These are phyloP conservation scores for Scarus forsteni DNA, from an alignment of 2,797 vertebrate species.

Conservation along the genomic window DNA sequence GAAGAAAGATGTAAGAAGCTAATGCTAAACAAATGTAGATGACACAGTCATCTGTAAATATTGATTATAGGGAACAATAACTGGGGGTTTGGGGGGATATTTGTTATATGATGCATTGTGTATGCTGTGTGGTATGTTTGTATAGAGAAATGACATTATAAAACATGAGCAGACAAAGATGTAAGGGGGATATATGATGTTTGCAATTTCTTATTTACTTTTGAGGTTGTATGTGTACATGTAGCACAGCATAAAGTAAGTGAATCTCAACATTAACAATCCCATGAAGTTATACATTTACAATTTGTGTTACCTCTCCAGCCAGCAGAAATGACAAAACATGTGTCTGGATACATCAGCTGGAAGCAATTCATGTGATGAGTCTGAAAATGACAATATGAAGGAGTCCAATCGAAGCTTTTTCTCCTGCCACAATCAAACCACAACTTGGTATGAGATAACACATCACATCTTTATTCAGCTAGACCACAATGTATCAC, in stretches of 20 bases:
- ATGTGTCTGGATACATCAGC: constrained; percentile 17
- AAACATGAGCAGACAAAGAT: constrained; percentile 11
- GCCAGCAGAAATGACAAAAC: constrained; percentile 1
- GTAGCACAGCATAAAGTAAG: background rate
- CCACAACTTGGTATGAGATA: constrained; percentile 31
- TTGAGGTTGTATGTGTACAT: background rate
- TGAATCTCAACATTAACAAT: background rate
- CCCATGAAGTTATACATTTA: background rate
- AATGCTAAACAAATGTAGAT: constrained; percentile 61
- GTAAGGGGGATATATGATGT: background rate
- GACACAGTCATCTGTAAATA: constrained; percentile 16
- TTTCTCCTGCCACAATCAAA: constrained; percentile 48
- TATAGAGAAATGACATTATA: constrained; percentile 12
- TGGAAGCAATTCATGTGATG: constrained; percentile 25
- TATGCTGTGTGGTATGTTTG: constrained; percentile 12
- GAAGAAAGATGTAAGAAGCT: constrained; percentile 44
- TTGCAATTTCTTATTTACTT: background rate
- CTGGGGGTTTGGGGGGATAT: constrained; percentile 1
- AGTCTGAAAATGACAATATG: constrained; percentile 23
- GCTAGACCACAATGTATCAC: constrained; percentile 34
- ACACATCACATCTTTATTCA: constrained; percentile 43
- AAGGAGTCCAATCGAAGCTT: constrained; percentile 40
- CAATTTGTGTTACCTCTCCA: background rate
- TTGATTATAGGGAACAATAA: constrained; percentile 13
- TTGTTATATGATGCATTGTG: constrained; percentile 1